Base-by-base conservation (phyloP, 1,140 invertebrate species). In the Trissolcus basalis region DNA sequence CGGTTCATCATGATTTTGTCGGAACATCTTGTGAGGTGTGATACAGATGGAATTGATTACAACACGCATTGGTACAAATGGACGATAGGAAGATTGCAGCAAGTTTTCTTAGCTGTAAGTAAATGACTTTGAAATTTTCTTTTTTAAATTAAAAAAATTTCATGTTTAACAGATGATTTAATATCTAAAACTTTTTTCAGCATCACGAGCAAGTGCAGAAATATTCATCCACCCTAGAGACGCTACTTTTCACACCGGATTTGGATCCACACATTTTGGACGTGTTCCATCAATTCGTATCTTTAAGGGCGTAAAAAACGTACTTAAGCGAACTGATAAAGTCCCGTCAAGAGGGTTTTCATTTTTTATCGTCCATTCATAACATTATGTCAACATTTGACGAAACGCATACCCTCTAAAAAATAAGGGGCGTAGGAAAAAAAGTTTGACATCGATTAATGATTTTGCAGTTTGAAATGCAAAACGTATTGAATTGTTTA, bases 201-300 rank as follows among this genome's bases (percentile, higher is more conserved):
- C 97, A 99, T 88, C 95, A 98, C 86, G 96, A 98, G 83, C 96
- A 98, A 91, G 97, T 99, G n/a, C 96, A 96, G 89, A 96, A 96
- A 82, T 98, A 98, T 89, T 96, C 96, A 83, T 94, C 93, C 65
- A 98, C 96, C 0, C 85, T 99, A 84, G 97, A 99, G 86, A 97
- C 95, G 0, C 89, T 99, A 27, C 90, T 99, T 7, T 99, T 99
- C 86, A 98, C 97, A 0, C 95, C 96, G 82, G 97, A 99, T 87
- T 90, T 99, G 82, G 98, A 99, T 86, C 93, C 95, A 11, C 96
- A 99, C 85, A 98, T 99, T 82, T 89, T 98, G 48, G 96, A 98
- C 86, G 94, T 98, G 19, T 99, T 99, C 90, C 96, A 98, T 85
- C 97, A 99, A 87, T 99, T 99, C 87, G 93, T 97, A 67, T 93